These are phyloP conservation scores for Pediacus dermestoides DNA, from an alignment of 2,888 invertebrate species.

Conservation along the genomic window DNA sequence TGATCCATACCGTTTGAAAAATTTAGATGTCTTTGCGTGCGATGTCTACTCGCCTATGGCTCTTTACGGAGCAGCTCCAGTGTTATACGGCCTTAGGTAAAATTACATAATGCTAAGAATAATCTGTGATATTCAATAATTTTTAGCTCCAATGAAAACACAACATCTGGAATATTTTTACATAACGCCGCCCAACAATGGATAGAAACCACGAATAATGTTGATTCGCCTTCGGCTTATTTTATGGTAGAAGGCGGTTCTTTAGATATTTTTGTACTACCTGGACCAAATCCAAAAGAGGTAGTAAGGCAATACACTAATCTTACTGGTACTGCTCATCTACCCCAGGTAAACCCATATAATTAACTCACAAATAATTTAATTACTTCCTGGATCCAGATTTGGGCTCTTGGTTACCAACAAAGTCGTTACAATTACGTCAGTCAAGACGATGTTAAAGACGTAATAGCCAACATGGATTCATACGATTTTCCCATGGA, in stretches of 20 bases:
- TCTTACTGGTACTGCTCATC: conserved; percentile 81
- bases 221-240: conserved; percentile 61
- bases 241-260: conserved; percentile 94
- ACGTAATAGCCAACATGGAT: conserved; percentile 79
- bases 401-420: conserved; percentile 27
- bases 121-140: too few relatives aligned
- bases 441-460: conserved; percentile 84
- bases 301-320: conserved; percentile 79
- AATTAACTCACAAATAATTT: conserved; percentile 7
- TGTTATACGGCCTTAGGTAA: conserved; percentile 86
- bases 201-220: conserved; percentile 70
- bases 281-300: conserved; percentile 81
- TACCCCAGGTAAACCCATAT: conserved; percentile 60
- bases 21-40: conserved; percentile 79
- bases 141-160: neutral
- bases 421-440: conserved; percentile 55
- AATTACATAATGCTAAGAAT: too few relatives aligned
- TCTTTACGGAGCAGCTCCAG: conserved; percentile 64
- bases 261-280: conserved; percentile 85
- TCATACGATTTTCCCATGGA: conserved; percentile 87
- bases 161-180: conserved; percentile 43
- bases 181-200: conserved; percentile 96
- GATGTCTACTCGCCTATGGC: conserved; percentile 73
- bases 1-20: conserved; percentile 90
- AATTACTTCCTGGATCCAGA: conserved; percentile 11